Percentiles rank a stretch among this genome's conserved stretches.
phyloP scores from a whole-genome alignment of 2,113 vertebrate genomes.

The Solea senegalensis region DNA sequence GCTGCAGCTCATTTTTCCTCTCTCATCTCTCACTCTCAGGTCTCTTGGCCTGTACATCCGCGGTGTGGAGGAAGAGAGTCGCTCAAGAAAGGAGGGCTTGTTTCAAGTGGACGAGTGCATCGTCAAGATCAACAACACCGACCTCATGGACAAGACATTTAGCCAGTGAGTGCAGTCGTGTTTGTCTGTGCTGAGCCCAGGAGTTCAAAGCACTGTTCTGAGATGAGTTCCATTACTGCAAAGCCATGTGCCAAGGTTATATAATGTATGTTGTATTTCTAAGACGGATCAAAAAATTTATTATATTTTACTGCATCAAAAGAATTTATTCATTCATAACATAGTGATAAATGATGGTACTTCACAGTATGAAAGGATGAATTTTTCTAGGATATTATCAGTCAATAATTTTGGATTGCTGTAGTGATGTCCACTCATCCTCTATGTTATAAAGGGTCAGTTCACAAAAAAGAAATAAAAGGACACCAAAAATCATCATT shows the following conservation, averaged over 20 bases:
- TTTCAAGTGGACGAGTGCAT: conserved; percentile 95
- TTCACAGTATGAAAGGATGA: too few species aligned
- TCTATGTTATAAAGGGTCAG: too few species aligned
- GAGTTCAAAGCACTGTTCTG: background rate
- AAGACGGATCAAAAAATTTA: too few species aligned
- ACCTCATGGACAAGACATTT: conserved; percentile 93
- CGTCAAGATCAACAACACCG: conserved; percentile 90
- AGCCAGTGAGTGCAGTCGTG: conserved; percentile 86
- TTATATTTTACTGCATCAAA: too few species aligned
- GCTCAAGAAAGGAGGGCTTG: conserved; percentile 88
- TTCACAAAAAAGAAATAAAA: too few species aligned
- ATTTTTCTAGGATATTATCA: too few species aligned
- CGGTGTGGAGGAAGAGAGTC: conserved; percentile 92
- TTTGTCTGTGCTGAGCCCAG: background rate
- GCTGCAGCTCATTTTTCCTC: background rate
- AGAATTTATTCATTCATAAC: too few species aligned
- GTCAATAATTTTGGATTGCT: too few species aligned
- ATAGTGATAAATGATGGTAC: too few species aligned
- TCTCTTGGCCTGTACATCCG: conserved; percentile 92
- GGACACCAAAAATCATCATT: too few species aligned
- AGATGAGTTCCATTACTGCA: conserved; percentile 5
- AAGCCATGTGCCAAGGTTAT: background rate
- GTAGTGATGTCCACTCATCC: too few species aligned
- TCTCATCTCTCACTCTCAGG: conserved; percentile 64
- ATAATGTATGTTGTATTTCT: too few species aligned